These are phyloP conservation scores for Xyrichtys novacula DNA, from an alignment of 2,797 vertebrate species.

Conservation along the genomic window DNA sequence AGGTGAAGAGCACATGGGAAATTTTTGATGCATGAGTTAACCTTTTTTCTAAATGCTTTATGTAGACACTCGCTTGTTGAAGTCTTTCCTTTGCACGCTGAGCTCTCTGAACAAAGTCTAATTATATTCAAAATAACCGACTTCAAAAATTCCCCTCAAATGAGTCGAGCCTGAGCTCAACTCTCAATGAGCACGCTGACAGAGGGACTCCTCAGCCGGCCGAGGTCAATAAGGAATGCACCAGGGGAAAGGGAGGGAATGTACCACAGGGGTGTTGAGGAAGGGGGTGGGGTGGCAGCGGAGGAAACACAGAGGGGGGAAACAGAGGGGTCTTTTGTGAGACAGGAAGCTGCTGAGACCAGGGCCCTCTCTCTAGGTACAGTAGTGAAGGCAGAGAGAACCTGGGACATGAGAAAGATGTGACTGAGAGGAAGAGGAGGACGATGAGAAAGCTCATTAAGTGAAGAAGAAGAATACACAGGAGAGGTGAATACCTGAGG, in stretches of 20 bases:
- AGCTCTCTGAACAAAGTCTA: neutral
- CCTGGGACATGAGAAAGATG: constrained; percentile 47
- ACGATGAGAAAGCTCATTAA: neutral
- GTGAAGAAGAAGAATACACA: neutral
- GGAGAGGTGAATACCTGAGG: constrained; percentile 9
- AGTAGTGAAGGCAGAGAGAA: constrained; percentile 58
- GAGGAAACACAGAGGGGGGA: constrained; percentile 72
- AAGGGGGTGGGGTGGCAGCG: constrained; percentile 78
- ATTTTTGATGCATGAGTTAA: too few species aligned
- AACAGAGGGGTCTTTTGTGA: constrained; percentile 85
- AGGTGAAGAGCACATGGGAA: too few species aligned
- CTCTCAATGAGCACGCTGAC: constrained; percentile 47
- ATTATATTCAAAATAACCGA: constrained; percentile 12
- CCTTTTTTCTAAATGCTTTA: too few species aligned
- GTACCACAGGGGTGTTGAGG: constrained; percentile 86
- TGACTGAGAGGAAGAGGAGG: constrained; percentile 29
- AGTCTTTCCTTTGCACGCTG: neutral
- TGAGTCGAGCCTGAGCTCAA: constrained; percentile 16
- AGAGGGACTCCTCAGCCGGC: constrained; percentile 68
- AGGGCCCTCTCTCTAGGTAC: constrained; percentile 64
- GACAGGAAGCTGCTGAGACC: constrained; percentile 74
- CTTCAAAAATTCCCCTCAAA: constrained; percentile 2
- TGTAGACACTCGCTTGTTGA: too few species aligned
- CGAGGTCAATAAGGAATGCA: constrained; percentile 79
- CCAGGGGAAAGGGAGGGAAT: constrained; percentile 81